These are phyloP conservation scores for Oryctes rhinoceros DNA, from an alignment of 1,140 invertebrate species.

Conservation along the genomic window DNA sequence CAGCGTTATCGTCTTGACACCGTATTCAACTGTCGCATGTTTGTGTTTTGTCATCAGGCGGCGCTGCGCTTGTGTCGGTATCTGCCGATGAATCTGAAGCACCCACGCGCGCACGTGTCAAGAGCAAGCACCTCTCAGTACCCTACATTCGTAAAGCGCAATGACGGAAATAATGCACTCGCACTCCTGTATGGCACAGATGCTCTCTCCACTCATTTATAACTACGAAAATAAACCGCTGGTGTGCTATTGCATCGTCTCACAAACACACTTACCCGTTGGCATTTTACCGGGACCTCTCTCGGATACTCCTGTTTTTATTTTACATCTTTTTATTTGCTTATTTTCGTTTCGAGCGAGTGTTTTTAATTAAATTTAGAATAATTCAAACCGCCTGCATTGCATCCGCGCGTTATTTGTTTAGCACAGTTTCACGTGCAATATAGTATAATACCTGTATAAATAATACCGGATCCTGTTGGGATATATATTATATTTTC, in stretches of 20 bases:
- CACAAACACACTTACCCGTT: slow-evolving; percentile 24
- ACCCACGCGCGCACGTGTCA: slow-evolving; percentile 45
- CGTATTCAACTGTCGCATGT: neutral
- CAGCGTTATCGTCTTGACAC: neutral
- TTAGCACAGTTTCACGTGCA: neutral
- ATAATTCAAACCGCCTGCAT: slow-evolving; percentile 14
- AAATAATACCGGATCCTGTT: neutral
- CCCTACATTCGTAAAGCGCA: slow-evolving; percentile 42
- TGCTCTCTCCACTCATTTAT: slow-evolving; percentile 32
- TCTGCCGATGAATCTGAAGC: slow-evolving; percentile 32
- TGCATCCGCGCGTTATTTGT: neutral
- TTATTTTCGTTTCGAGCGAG: neutral
- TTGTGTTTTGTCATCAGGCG: slow-evolving; percentile 18
- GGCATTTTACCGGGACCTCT: slow-evolving; percentile 14
- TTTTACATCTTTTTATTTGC: slow-evolving; percentile 15
- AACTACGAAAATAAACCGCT: slow-evolving; percentile 33
- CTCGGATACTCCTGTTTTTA: neutral
- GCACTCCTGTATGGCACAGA: slow-evolving; percentile 32
- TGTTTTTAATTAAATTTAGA: slow-evolving; percentile 4
- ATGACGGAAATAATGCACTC: slow-evolving; percentile 45
- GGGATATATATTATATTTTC: neutral
- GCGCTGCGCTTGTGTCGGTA: slow-evolving; percentile 17
- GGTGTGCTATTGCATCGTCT: slow-evolving; percentile 23
- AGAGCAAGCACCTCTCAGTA: slow-evolving; percentile 44
- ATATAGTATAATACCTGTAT: neutral